Conservation (phyloP, 2,797 vertebrate genomes). For the Helarctos malayanus region DNA sequence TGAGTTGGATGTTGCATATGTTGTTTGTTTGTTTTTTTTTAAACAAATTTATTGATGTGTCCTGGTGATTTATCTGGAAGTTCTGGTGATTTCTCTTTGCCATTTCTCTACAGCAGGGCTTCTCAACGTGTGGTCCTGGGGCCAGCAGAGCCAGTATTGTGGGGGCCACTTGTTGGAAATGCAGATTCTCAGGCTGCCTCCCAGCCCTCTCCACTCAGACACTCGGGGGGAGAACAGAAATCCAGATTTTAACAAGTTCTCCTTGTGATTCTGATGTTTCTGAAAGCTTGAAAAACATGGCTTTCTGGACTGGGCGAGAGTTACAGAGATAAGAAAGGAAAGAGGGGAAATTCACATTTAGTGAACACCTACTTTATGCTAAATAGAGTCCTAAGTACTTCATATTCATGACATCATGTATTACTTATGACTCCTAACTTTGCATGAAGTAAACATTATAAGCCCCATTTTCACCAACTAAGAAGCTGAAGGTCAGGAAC, state of each 20-base stretch:
- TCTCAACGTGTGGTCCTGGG: not conserved
- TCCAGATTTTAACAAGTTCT: not conserved
- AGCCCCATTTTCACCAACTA: not conserved
- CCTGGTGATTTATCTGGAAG: not conserved
- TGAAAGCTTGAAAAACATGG: not conserved
- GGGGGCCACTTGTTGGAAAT: not conserved
- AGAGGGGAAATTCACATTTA: not conserved
- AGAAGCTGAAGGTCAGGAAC: not conserved
- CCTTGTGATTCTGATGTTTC: not conserved
- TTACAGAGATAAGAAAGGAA: not conserved
- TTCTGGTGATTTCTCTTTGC: not conserved
- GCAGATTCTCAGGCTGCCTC: not conserved
- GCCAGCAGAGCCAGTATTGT: not conserved
- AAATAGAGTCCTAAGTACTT: not conserved
- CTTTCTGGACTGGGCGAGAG: not conserved
- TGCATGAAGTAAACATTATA: not conserved
- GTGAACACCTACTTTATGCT: not conserved
- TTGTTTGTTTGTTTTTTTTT: not conserved
- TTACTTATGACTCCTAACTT: not conserved
- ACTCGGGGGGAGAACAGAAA: not conserved
- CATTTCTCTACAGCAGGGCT: not conserved
- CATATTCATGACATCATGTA: not conserved
- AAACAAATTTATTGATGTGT: not conserved
- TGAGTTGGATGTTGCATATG: not conserved
- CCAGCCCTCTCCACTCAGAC: not conserved